Evolutionary conservation across 2,888 invertebrate species (phyloP), one percentile per base, ranked within the genome.

Genomic region (Anorthoa munda): DNA sequence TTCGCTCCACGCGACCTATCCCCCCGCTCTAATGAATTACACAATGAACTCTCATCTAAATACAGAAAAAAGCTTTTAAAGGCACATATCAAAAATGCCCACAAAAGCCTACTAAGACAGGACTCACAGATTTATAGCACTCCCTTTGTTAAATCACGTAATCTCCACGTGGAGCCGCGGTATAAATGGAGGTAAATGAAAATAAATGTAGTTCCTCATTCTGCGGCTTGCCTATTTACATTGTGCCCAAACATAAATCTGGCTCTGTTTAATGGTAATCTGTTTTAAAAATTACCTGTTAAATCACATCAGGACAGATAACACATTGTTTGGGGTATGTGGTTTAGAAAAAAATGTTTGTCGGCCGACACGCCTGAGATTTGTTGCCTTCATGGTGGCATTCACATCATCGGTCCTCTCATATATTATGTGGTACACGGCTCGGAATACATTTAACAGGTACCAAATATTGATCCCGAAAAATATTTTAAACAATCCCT

Each of bases 1-100:
- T 92, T 91, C 88, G 88, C 91, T 90, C 88, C 90, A 87, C 90
- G 91, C 92, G 88, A 91, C 94, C 93, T 93, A 94, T 94, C 93
- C 93, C 94, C 93, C 93, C 92, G 89, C 95, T 93, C 93, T 96
- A 96, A 96, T 96, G 96, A 96, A 96, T 96, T 95, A 96, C 95
- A 96, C 96, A 96, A 96, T 95, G 95, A 96, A 95, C 93, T 95
- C 96, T 96, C 96, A 96, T 96, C 96, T 96, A 95, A 96, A 96
- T 96, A 96, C 96, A 96, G 95, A 96, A 96, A 96, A 96, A 96
- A 96, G 96, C 96, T 96, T 96, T 96, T 96, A 96, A 95, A 96
- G 95, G 96, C 96, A 96, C 96, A 96, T 95, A 96, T 96, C 96
- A 96, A 96, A 96, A 96, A 95, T 96, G 92, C 95, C 95, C 94